Evolutionary conservation across 2,113 vertebrate species (phyloP).

Genomic region (Malurus cyaneus): DNA sequence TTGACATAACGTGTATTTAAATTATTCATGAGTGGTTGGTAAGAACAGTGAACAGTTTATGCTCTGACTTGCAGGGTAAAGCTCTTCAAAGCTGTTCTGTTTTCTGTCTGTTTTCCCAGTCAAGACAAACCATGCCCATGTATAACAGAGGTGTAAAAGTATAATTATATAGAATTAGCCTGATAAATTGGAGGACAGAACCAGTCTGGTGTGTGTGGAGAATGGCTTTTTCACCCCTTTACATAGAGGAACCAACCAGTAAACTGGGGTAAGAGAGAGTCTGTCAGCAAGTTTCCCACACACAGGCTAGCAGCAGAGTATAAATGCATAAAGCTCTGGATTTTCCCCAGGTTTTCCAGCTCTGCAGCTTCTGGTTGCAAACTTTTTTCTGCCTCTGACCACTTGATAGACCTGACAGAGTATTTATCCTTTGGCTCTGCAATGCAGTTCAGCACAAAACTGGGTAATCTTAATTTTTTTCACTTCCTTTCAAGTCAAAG

Average conservation of each 20-base stretch:
- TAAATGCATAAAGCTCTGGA: not conserved
- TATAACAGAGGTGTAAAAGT: not conserved
- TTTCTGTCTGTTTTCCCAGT: not conserved
- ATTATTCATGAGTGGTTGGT: not conserved
- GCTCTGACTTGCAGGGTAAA: not conserved
- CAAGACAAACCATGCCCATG: not conserved
- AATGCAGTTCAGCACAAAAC: not conserved
- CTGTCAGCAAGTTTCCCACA: not conserved
- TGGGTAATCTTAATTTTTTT: not conserved
- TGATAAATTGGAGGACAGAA: not conserved
- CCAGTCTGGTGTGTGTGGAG: not conserved
- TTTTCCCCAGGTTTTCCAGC: not conserved
- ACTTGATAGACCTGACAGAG: not conserved
- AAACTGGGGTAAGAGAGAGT: not conserved
- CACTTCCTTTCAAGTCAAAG: not conserved
- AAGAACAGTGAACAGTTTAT: not conserved
- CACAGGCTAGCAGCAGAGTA: not conserved
- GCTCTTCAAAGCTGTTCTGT: not conserved
- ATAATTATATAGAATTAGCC: not conserved
- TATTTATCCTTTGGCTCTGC: not conserved
- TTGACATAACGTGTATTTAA: not conserved
- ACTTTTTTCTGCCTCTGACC: not conserved
- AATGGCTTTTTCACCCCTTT: not conserved
- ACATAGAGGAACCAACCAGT: not conserved
- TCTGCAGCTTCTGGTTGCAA: not conserved